Conservation (phyloP, 1,140 invertebrate species). For the Leptinotarsa texana region DNA sequence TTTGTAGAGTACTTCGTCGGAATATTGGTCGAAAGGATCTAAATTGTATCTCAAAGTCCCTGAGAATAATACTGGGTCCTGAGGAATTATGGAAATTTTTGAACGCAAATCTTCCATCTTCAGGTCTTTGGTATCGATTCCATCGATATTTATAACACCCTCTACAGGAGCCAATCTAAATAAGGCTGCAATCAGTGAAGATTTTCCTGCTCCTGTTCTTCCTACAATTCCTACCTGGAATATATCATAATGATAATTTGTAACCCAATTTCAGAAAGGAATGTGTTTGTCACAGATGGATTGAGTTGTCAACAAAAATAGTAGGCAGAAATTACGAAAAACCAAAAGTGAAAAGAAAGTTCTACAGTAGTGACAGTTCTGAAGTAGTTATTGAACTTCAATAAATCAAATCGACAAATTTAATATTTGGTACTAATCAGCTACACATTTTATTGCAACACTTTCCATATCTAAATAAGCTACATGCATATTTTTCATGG, state of each 20-base stretch:
- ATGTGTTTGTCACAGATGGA: too few species aligned
- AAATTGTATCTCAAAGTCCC: slow-evolving; percentile 79
- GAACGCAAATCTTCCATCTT: slow-evolving; percentile 71
- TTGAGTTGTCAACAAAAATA: too few species aligned
- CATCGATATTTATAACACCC: slow-evolving; percentile 75
- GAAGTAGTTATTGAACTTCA: too few species aligned
- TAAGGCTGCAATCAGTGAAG: slow-evolving; percentile 74
- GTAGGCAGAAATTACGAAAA: too few species aligned
- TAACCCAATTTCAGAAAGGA: too few species aligned
- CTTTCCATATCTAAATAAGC: too few species aligned
- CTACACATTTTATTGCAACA: too few species aligned
- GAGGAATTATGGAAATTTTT: slow-evolving; percentile 82
- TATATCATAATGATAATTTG: not conserved
- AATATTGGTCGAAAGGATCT: slow-evolving; percentile 78
- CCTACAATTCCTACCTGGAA: slow-evolving; percentile 69
- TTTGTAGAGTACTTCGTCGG: slow-evolving; percentile 68
- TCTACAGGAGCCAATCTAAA: slow-evolving; percentile 70
- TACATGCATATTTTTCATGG: too few species aligned
- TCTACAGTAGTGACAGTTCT: too few species aligned
- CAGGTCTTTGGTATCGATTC: slow-evolving; percentile 65
- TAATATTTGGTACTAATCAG: too few species aligned
- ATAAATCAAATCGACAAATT: too few species aligned
- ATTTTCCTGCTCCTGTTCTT: slow-evolving; percentile 83
- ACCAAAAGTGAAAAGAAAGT: too few species aligned
- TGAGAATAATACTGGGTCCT: slow-evolving; percentile 82